A percentile compares a stretch with the other conserved stretches of the same genome.
Conservation (phyloP, 2,797 vertebrate species). For the Spinus olivaceus region DNA sequence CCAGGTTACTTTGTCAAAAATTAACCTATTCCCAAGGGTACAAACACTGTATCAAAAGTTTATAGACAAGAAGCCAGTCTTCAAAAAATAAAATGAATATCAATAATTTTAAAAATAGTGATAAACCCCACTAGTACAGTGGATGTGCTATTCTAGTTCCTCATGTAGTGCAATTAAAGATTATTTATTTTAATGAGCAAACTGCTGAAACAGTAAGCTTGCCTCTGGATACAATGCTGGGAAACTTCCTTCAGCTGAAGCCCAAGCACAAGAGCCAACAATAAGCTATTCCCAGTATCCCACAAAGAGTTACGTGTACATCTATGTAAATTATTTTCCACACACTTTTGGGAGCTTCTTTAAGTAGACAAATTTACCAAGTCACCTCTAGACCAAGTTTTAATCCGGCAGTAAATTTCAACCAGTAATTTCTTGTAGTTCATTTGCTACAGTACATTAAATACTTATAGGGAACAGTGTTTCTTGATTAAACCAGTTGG, state of each 20-base stretch:
- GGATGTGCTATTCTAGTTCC: background rate
- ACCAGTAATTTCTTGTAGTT: background rate
- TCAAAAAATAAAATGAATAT: background rate
- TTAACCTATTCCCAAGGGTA: background rate
- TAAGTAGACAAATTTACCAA: background rate
- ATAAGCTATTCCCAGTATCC: background rate
- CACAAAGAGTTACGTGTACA: background rate
- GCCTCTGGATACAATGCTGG: background rate
- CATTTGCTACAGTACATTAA: background rate
- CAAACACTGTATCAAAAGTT: background rate
- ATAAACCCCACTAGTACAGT: background rate
- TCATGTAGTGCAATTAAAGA: background rate
- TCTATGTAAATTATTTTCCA: background rate
- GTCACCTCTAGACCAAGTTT: background rate
- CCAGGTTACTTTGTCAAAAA: background rate
- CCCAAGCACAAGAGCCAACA: background rate
- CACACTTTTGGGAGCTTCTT: background rate
- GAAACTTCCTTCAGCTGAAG: background rate
- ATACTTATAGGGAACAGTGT: background rate
- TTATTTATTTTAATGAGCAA: background rate
- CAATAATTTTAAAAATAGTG: background rate
- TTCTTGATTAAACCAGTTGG: background rate
- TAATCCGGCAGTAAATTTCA: background rate
- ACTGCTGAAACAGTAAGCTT: background rate
- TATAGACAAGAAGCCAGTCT: background rate